Evolutionary conservation across 2,888 invertebrate genomes (phyloP).

Genomic region (Perdita meconis): DNA sequence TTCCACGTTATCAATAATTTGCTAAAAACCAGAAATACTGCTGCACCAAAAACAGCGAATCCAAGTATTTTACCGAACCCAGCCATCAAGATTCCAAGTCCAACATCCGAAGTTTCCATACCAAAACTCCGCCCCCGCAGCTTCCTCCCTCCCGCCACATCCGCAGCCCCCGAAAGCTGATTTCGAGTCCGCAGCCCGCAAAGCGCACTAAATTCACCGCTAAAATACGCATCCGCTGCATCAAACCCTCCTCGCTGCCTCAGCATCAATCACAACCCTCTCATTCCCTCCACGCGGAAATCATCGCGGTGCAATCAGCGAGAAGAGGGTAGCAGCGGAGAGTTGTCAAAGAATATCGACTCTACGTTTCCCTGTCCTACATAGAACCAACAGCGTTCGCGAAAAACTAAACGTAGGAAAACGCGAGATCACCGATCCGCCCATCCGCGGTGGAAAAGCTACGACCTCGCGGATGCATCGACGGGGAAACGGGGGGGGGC

Average conservation of each 20-base stretch:
- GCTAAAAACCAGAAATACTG: too few species aligned
- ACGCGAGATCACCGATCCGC: conserved; percentile 18
- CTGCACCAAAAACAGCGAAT: too few species aligned
- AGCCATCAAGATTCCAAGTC: too few species aligned
- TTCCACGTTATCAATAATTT: too few species aligned
- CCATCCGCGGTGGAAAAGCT: neutral
- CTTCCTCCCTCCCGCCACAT: too few species aligned
- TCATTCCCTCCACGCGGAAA: conserved; percentile 12
- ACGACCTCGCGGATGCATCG: neutral
- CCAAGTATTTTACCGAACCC: too few species aligned
- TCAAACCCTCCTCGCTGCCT: conserved; percentile 30
- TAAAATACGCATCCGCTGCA: conserved; percentile 20
- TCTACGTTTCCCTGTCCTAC: conserved; percentile 29
- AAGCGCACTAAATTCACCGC: conserved; percentile 12
- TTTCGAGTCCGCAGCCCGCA: too few species aligned
- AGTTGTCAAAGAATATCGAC: conserved; percentile 50
- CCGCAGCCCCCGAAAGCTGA: too few species aligned
- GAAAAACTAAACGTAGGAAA: conserved; percentile 13
- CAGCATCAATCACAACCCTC: conserved; percentile 34
- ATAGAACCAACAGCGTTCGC: neutral
- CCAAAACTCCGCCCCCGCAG: too few species aligned
- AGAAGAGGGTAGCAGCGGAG: conserved; percentile 28
- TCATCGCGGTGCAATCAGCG: conserved; percentile 44
- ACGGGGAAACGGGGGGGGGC: conserved; percentile 1
- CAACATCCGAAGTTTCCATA: too few species aligned